phyloP scores from a whole-genome alignment of 2,113 vertebrate species.

The Lathamus discolor region DNA sequence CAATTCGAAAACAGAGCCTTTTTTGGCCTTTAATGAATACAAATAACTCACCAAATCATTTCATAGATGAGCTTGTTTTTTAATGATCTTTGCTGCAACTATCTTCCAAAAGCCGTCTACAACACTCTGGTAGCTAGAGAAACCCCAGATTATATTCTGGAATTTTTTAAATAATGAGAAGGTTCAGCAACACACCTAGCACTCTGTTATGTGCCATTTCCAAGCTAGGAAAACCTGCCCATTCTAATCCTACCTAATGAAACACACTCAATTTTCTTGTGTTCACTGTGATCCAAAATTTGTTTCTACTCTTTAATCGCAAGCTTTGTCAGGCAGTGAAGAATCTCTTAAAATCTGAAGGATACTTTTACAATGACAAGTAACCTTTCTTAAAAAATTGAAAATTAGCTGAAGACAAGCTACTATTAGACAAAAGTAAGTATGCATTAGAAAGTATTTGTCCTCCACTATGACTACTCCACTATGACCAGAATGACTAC shows the following conservation, averaged over 20 bases:
- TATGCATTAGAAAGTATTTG: not conserved
- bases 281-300: not conserved
- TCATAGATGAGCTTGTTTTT: fast-evolving
- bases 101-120: not conserved
- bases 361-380: not conserved
- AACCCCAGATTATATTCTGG: not conserved
- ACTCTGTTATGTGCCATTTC: fast-evolving
- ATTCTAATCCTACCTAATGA: not conserved
- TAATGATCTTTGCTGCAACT: not conserved
- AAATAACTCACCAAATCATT: not conserved
- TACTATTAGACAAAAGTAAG: not conserved
- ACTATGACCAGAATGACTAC: not conserved
- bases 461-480: not conserved
- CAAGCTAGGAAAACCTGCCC: not conserved
- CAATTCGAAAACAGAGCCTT: not conserved
- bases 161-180: not conserved
- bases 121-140: not conserved
- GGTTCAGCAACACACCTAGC: not conserved
- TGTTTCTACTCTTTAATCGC: not conserved
- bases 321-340: not conserved
- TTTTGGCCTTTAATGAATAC: not conserved
- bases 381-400: not conserved
- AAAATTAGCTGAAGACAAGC: not conserved
- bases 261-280: not conserved
- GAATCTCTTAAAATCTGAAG: not conserved